Conservation (phyloP, 2,113 vertebrate species). For the Odocoileus virginianus region DNA sequence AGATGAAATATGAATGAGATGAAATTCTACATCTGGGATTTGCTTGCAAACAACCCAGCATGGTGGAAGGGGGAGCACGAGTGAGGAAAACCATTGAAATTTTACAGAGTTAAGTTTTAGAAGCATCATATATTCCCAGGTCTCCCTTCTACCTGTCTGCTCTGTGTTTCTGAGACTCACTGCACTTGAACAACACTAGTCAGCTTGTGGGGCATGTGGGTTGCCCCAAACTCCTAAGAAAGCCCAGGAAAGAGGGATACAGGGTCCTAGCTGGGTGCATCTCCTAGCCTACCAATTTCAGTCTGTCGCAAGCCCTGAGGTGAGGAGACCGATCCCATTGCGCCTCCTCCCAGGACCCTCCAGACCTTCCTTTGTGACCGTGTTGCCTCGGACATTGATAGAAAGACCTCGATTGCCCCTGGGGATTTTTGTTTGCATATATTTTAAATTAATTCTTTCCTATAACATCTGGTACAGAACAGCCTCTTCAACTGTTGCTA, state of each 20-base stretch:
- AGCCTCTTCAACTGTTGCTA: neutral
- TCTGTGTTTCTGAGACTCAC: neutral
- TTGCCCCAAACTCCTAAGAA: neutral
- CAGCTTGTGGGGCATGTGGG: neutral
- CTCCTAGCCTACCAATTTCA: neutral
- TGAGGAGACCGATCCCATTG: fast-evolving
- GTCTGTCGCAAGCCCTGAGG: neutral
- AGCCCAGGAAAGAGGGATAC: neutral
- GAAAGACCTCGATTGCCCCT: neutral
- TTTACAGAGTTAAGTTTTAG: neutral
- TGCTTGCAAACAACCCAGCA: neutral
- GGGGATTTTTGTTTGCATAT: neutral
- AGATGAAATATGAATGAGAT: neutral
- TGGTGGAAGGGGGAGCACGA: no score
- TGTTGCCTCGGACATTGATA: neutral
- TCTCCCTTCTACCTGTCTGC: neutral
- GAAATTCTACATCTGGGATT: neutral
- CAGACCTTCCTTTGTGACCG: neutral
- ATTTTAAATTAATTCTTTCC: neutral
- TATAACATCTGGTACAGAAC: neutral
- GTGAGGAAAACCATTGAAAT: neutral
- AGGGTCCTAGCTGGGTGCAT: no score
- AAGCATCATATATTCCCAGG: neutral
- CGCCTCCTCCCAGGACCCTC: neutral
- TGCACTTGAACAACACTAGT: neutral